phyloP scores from a whole-genome alignment of 92 coral and sea anemone species.

The Bergia sp. region DNA sequence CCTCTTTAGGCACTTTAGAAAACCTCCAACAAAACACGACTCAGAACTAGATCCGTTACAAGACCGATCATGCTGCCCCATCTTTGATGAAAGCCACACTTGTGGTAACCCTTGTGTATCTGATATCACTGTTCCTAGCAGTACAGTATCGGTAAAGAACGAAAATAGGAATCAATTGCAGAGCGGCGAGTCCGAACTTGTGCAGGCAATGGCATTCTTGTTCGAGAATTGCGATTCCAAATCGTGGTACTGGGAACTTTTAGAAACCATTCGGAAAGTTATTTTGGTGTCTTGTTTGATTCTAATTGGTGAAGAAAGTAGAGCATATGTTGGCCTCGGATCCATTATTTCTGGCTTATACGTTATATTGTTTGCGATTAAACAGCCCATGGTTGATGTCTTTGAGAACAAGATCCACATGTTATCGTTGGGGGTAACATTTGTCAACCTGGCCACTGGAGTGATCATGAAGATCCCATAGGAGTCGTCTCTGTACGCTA shows the following conservation, averaged over 20 bases:
- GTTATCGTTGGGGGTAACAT: conserved; percentile 39
- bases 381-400: conserved; percentile 27
- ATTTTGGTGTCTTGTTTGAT: conserved; percentile 30
- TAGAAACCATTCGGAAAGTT: conserved; percentile 40
- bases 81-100: no score
- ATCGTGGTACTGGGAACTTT: conserved; percentile 43
- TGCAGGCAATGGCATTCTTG: conserved; percentile 13
- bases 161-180: no score
- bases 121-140: no score
- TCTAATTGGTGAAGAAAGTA: conserved; percentile 36
- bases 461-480: conserved; percentile 45
- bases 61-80: no score
- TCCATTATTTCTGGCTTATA: conserved; percentile 46
- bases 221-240: conserved; percentile 40
- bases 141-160: no score
- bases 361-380: conserved; percentile 43
- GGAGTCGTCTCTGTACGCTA: conserved; percentile 16
- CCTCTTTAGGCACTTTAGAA: neutral
- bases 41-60: no score
- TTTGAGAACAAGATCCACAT: conserved; percentile 49
- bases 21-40: neutral
- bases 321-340: conserved; percentile 43
- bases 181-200: neutral
- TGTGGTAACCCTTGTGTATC: no score
- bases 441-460: conserved; percentile 45